Conservation (phyloP, 2,888 invertebrate genomes). For the Ophion obscuratus region DNA sequence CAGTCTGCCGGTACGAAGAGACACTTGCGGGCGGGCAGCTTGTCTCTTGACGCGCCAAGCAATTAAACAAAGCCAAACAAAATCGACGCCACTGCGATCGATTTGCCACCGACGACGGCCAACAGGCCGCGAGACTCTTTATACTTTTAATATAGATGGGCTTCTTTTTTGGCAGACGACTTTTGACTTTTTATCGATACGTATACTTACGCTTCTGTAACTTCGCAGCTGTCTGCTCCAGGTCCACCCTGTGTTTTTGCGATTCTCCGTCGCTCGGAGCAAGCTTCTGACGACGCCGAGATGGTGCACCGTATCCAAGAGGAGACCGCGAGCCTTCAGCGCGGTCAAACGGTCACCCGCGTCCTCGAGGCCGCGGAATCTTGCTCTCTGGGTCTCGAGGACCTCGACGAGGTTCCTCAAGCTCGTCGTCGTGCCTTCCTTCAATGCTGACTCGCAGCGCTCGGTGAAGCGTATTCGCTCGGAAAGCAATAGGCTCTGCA, state of each 20-base stretch:
- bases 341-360: slow-evolving; percentile 87
- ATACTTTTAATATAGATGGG: no score
- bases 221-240: slow-evolving; percentile 97
- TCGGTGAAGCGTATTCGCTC: slow-evolving; percentile 81
- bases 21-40: no score
- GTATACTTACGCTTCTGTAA: slow-evolving; percentile 75
- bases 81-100: no score
- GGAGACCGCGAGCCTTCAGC: slow-evolving; percentile 95
- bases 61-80: no score
- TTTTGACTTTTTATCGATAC: no score
- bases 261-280: slow-evolving; percentile 84
- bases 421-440: slow-evolving; percentile 74
- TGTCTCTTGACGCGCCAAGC: no score
- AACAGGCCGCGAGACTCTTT: no score
- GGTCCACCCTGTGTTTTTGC: slow-evolving; percentile 87
- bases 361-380: slow-evolving; percentile 85
- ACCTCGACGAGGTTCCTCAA: slow-evolving; percentile 84
- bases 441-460: slow-evolving; percentile 79
- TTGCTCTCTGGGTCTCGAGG: slow-evolving; percentile 85
- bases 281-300: slow-evolving; percentile 92
- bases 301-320: slow-evolving; percentile 97
- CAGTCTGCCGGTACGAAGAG: background rate
- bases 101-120: no score
- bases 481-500: slow-evolving; percentile 77
- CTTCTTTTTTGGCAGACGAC: no score